Percentiles rank a stretch among this genome's conserved stretches.
These are phyloP conservation scores for Leptonema lineaticorne DNA, from an alignment of 1,140 invertebrate species.

Conservation along the genomic window DNA sequence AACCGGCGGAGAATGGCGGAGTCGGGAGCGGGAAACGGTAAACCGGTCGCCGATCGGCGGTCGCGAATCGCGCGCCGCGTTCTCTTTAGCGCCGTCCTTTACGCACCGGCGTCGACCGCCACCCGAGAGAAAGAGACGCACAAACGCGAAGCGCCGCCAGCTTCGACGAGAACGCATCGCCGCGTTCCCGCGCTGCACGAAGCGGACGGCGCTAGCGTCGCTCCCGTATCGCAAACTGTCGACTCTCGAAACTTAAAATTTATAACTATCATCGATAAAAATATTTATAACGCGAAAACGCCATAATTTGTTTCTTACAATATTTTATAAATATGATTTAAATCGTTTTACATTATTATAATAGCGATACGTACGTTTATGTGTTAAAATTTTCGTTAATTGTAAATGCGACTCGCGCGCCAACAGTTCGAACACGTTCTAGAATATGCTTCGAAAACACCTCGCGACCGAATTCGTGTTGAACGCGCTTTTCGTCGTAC, in stretches of 20 bases:
- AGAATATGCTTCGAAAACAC: constrained; percentile 41
- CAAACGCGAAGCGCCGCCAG: constrained; percentile 34
- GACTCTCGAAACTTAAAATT: too few species aligned
- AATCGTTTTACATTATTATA: too few species aligned
- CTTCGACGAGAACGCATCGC: background rate
- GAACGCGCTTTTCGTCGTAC: background rate
- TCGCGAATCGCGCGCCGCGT: background rate
- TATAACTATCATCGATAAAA: too few species aligned
- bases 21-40: too few species aligned
- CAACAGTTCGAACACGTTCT: constrained; percentile 28
- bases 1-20: too few species aligned
- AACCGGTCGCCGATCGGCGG: constrained; percentile 18
- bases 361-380: too few species aligned
- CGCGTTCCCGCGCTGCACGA: constrained; percentile 36
- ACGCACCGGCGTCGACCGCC: constrained; percentile 1
- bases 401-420: background rate
- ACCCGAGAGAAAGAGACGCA: constrained; percentile 38
- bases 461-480: constrained; percentile 12
- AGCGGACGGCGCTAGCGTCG: constrained; percentile 37
- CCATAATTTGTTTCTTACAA: too few species aligned
- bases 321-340: too few species aligned
- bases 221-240: too few species aligned
- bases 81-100: constrained; percentile 1
- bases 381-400: too few species aligned
- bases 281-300: too few species aligned